Evolutionary conservation across 2,888 invertebrate species (phyloP).

Genomic region (Notocelia uddmanniana): DNA sequence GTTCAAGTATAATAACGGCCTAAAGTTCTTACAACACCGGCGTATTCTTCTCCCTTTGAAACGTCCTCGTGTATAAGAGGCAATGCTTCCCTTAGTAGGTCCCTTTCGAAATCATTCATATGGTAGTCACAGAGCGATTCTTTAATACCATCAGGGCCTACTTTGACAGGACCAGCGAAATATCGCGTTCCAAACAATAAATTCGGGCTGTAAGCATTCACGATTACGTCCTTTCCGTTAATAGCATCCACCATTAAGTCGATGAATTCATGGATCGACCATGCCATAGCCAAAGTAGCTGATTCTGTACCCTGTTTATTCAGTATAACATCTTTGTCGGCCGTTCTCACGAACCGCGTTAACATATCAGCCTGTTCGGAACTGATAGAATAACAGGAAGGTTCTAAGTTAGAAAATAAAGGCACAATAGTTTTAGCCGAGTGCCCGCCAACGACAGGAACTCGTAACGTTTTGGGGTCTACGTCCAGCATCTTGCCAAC

Average conservation of each 20-base stretch:
- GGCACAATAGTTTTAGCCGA: constrained; percentile 72
- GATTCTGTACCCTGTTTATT: constrained; percentile 64
- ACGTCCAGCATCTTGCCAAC: constrained; percentile 59
- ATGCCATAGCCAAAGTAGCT: constrained; percentile 64
- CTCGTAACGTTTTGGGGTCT: constrained; percentile 55
- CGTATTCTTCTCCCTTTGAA: constrained; percentile 64
- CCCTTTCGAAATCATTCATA: constrained; percentile 63
- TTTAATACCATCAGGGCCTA: constrained; percentile 64
- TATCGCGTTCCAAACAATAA: constrained; percentile 69
- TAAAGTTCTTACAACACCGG: constrained; percentile 54
- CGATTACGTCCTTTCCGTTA: constrained; percentile 57
- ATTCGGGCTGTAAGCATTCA: constrained; percentile 66
- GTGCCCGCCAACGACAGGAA: constrained; percentile 74
- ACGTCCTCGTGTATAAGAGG: constrained; percentile 64
- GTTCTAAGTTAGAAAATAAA: constrained; percentile 67
- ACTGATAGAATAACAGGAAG: constrained; percentile 55
- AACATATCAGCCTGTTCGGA: constrained; percentile 61
- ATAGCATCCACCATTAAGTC: constrained; percentile 64
- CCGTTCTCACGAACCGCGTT: constrained; percentile 65
- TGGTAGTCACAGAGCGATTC: constrained; percentile 58
- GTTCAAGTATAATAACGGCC: constrained; percentile 34
- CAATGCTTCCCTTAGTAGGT: constrained; percentile 57
- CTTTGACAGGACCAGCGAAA: constrained; percentile 66
- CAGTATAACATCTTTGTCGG: constrained; percentile 64
- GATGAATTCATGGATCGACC: constrained; percentile 68